Evolutionary conservation across 2,797 vertebrate species (phyloP).

Genomic region (Nasua narica): DNA sequence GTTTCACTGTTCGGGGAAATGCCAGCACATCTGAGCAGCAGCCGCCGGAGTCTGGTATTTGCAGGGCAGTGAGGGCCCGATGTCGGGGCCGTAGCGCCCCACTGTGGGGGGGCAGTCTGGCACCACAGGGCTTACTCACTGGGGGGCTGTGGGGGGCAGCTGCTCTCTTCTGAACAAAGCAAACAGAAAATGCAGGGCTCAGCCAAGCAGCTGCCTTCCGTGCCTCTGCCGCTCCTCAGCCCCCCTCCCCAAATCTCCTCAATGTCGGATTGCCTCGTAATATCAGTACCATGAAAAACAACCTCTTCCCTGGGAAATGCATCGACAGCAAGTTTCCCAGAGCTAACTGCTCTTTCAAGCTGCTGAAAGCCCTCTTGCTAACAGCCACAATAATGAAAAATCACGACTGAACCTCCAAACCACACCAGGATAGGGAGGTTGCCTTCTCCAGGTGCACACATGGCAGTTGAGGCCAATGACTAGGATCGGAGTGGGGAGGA

Average conservation of each 20-base stretch:
- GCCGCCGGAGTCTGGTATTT: background rate
- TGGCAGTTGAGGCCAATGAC: background rate
- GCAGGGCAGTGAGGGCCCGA: rapidly evolving
- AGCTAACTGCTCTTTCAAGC: background rate
- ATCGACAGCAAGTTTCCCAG: background rate
- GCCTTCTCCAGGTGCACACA: background rate
- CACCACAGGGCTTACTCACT: background rate
- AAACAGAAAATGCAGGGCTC: background rate
- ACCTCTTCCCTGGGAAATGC: background rate
- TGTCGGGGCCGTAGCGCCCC: background rate
- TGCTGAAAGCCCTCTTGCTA: background rate
- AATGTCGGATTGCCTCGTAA: background rate
- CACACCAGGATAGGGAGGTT: background rate
- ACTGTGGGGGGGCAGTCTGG: background rate
- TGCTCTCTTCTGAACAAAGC: background rate
- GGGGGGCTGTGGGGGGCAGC: background rate
- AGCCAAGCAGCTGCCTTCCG: rapidly evolving
- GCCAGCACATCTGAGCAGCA: background rate
- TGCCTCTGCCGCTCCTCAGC: background rate
- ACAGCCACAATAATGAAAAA: background rate
- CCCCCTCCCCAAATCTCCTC: background rate
- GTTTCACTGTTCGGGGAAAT: background rate
- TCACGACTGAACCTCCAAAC: background rate
- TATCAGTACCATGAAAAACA: background rate
- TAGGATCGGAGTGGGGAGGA: rapidly evolving